Percentiles rank a stretch among this genome's conserved stretches.
Evolutionary conservation across 2,888 invertebrate species (phyloP).

Genomic region (Cancer borealis): DNA sequence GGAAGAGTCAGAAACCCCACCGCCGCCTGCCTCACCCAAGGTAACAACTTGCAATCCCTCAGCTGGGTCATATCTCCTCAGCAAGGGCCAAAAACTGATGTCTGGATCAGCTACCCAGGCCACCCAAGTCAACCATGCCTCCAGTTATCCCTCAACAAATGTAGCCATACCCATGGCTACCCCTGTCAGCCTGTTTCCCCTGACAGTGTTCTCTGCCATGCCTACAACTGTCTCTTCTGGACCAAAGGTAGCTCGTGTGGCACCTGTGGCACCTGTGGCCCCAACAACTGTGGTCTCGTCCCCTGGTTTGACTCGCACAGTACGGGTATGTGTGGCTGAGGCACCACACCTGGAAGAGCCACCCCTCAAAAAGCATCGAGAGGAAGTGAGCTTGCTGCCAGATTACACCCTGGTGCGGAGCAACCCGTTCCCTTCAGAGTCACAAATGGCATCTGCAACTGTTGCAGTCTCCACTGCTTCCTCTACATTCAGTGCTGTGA

Average conservation of each 20-base stretch:
- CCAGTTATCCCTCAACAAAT: slow-evolving; percentile 38
- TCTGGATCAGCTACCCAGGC: not conserved
- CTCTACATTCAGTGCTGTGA: slow-evolving; percentile 42
- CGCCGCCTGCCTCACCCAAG: slow-evolving; percentile 8
- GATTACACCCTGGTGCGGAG: slow-evolving; percentile 49
- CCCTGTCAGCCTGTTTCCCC: slow-evolving; percentile 57
- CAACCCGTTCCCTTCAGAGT: slow-evolving; percentile 46
- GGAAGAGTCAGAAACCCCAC: not conserved
- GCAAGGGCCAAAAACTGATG: slow-evolving; percentile 33
- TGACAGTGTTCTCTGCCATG: slow-evolving; percentile 63
- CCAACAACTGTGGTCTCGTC: slow-evolving; percentile 71
- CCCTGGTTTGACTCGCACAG: slow-evolving; percentile 60
- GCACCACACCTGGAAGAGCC: slow-evolving; percentile 55
- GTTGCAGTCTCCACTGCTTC: not conserved
- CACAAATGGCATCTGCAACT: not conserved
- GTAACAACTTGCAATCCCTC: not conserved
- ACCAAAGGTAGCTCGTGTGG: slow-evolving; percentile 63
- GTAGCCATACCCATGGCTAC: slow-evolving; percentile 51
- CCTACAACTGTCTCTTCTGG: slow-evolving; percentile 56
- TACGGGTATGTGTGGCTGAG: slow-evolving; percentile 65
- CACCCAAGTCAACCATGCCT: not conserved
- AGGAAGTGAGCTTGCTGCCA: not conserved
- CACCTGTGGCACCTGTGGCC: slow-evolving; percentile 63
- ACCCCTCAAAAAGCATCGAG: slow-evolving; percentile 62
- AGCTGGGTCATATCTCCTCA: not conserved